Evolutionary conservation across 1,140 invertebrate species (phyloP), one percentile per base, ranked within the genome.

Genomic region (Triops cancriformis): DNA sequence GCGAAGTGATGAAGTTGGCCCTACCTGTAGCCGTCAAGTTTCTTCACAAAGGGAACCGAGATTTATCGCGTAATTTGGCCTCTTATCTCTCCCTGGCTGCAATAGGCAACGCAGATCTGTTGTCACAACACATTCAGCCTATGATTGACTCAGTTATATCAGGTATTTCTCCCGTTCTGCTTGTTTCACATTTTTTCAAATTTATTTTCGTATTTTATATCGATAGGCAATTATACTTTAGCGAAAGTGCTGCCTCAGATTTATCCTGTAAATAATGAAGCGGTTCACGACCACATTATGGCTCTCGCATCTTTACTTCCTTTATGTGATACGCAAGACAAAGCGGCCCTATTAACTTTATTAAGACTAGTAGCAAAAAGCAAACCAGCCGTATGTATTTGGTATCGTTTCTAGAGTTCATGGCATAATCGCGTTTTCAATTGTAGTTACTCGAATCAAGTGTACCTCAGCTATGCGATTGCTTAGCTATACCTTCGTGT

Each of bases 31-130:
- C 94, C 5, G 93, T 98, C 0, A 94, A 95, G 85, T 95, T 96
- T 83, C 86, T 98, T 37, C 91, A 94, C 81, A 93, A 94, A 85
- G 93, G 93, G 26, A 97, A 97, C 83, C 89, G 90, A 80, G 95
- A 97, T 84, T 86, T 98, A 73, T 92, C 92, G 0, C 86, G 93
- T 64, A 96, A 95, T 85, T 91, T 97, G 85, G 93, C 94, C 74
- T 93, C 93, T 75, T 97, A 98, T 85, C 86, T 98, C 18, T 95
- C 94, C 1, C 85, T 98, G 77, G 94, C 94, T n/a, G 94, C 94
- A 73, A 94, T 96, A 74, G 93, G 96, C 82, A 94, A 96, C 85
- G 92, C 94, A 28, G 89, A 91, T 79, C 85, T 96, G 79, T 84
- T 98, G 23, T 92, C 93, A 78, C 89, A 91, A 74, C 93, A 96